A percentile compares a stretch with the other conserved stretches of the same genome.
Conservation (phyloP, 2,888 invertebrate species). For the Acanthosepion lycidas region DNA sequence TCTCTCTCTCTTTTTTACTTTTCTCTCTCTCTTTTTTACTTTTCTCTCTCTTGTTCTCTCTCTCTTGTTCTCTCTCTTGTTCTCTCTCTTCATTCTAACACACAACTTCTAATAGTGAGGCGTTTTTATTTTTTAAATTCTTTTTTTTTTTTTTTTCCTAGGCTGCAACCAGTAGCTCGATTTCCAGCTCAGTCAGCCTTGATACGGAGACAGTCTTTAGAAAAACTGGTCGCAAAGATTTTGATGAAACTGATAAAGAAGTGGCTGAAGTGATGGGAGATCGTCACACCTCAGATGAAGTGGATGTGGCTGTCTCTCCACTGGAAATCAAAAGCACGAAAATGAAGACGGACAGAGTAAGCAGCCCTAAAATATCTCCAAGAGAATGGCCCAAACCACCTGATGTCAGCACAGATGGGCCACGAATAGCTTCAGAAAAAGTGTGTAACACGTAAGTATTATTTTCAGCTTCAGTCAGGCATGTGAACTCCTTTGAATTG, state of each 20-base stretch:
- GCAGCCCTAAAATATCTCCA: constrained; percentile 48
- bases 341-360: constrained; percentile 54
- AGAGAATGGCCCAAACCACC: constrained; percentile 70
- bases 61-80: too few relatives aligned
- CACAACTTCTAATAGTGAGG: too few relatives aligned
- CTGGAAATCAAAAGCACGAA: constrained; percentile 50
- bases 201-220: neutral
- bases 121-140: neutral
- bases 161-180: neutral
- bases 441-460: constrained; percentile 36
- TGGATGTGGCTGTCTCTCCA: constrained; percentile 48
- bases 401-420: constrained; percentile 59
- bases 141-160: neutral
- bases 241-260: constrained; percentile 68
- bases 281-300: constrained; percentile 53
- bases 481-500: neutral
- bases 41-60: too few relatives aligned
- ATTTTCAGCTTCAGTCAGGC: neutral
- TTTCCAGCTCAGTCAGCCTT: neutral
- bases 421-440: constrained; percentile 56
- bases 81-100: too few relatives aligned
- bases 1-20: too few relatives aligned
- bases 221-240: constrained; percentile 49
- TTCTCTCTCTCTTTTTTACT: too few relatives aligned
- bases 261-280: constrained; percentile 63